phyloP scores from a whole-genome alignment of 2,888 invertebrate genomes.

The Pollenia griseotomentosa region DNA sequence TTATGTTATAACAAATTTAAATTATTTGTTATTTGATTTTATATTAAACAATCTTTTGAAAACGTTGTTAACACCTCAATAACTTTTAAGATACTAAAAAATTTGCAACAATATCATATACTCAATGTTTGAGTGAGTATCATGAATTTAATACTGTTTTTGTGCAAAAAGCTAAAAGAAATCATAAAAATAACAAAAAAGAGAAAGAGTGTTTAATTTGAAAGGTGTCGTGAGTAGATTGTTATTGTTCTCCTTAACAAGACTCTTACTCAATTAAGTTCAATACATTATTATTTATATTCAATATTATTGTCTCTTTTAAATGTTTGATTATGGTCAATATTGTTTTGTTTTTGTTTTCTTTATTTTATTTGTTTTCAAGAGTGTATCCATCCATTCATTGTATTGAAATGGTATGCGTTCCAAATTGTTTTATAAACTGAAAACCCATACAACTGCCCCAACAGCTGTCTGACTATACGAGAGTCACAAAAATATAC shows the following conservation, averaged over 20 bases:
- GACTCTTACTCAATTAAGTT: slow-evolving; percentile 41
- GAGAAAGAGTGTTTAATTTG: slow-evolving; percentile 52
- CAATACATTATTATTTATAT: slow-evolving; percentile 30
- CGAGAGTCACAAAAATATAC: neutral
- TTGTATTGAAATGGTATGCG: slow-evolving; percentile 23
- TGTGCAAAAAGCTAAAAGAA: slow-evolving; percentile 58
- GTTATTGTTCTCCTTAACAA: neutral
- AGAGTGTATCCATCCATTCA: slow-evolving; percentile 9
- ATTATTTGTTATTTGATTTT: slow-evolving; percentile 17
- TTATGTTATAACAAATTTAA: neutral
- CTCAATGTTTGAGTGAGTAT: slow-evolving; percentile 65
- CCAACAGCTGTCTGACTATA: slow-evolving; percentile 31
- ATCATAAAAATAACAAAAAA: slow-evolving; percentile 26
- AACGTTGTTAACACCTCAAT: slow-evolving; percentile 74
- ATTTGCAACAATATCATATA: slow-evolving; percentile 75
- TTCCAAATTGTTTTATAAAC: slow-evolving; percentile 3
- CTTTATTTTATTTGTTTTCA: slow-evolving; percentile 6
- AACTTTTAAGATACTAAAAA: slow-evolving; percentile 75
- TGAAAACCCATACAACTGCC: neutral
- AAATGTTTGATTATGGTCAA: slow-evolving; percentile 45
- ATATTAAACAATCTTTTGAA: slow-evolving; percentile 20
- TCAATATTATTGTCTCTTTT: slow-evolving; percentile 52
- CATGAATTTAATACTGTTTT: slow-evolving; percentile 52
- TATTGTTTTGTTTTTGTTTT: slow-evolving; percentile 25
- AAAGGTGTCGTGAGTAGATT: slow-evolving; percentile 64